Conservation (phyloP, 2,113 vertebrate species). For the Archilochus colubris region DNA sequence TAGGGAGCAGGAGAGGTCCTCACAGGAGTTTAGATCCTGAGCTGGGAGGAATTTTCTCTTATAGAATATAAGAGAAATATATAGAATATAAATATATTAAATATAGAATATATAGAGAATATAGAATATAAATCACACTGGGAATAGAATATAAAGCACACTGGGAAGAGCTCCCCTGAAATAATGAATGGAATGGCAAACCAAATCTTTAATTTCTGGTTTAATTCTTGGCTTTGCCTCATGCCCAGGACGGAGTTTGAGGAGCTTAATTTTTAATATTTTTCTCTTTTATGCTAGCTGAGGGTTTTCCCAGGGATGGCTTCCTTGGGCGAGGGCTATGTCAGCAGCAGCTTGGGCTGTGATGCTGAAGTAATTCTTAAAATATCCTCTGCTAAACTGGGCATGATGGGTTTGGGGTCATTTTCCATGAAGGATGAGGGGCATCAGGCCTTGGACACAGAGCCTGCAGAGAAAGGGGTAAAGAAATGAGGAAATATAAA, state of each 20-base stretch:
- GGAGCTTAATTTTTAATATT: not conserved
- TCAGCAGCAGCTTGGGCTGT: not conserved
- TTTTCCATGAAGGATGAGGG: not conserved
- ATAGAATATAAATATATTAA: too few relatives aligned
- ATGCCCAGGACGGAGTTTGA: not conserved
- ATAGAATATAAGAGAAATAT: too few relatives aligned
- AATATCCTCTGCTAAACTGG: not conserved
- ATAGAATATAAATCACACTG: too few relatives aligned
- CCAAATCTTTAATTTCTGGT: accelerated
- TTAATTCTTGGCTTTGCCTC: not conserved
- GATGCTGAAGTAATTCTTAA: not conserved
- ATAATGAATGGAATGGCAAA: not conserved
- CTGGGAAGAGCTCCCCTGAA: not conserved
- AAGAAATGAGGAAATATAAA: not conserved
- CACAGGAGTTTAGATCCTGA: not conserved
- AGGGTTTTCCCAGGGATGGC: not conserved
- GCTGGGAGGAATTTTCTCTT: not conserved
- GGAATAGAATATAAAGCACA: accelerated
- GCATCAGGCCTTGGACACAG: not conserved
- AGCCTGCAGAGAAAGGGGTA: not conserved
- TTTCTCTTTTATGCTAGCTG: not conserved
- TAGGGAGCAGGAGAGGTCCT: accelerated
- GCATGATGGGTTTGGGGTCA: not conserved
- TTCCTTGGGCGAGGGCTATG: not conserved
- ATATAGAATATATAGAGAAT: too few relatives aligned